Conservation (phyloP, 2,113 vertebrate species). For the Corythornis cristatus region DNA sequence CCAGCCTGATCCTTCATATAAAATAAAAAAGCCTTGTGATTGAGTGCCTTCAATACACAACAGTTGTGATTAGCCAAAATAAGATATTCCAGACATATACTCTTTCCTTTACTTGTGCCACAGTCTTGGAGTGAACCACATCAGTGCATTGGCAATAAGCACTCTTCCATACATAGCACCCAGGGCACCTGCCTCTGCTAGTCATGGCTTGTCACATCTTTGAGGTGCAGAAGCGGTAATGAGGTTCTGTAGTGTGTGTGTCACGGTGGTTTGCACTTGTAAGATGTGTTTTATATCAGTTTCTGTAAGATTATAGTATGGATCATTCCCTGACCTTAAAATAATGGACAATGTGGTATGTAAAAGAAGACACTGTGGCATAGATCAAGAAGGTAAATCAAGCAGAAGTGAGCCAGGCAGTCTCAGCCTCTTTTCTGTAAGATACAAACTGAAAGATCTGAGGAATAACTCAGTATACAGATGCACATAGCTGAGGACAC, state of each 20-base stretch:
- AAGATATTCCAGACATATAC: neutral
- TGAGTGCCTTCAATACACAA: neutral
- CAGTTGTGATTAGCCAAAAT: neutral
- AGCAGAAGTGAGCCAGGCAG: neutral
- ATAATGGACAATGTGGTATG: neutral
- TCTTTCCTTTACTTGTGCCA: neutral
- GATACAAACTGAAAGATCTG: neutral
- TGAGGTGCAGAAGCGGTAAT: neutral
- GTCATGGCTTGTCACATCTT: neutral
- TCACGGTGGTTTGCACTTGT: neutral
- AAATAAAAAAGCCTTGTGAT: neutral
- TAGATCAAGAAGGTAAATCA: neutral
- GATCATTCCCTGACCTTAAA: neutral
- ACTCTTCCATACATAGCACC: neutral
- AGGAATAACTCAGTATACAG: neutral
- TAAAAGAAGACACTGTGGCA: neutral
- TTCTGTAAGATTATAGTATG: neutral
- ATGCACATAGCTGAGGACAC: neutral
- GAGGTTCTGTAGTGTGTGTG: neutral
- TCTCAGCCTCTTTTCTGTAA: neutral
- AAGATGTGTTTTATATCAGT: neutral
- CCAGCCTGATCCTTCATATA: neutral
- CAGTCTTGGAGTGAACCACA: neutral
- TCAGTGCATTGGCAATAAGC: neutral
- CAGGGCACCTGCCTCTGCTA: neutral